Evolutionary conservation across 2,888 invertebrate genomes (phyloP).

Genomic region (Lepetodrilus schrolli): DNA sequence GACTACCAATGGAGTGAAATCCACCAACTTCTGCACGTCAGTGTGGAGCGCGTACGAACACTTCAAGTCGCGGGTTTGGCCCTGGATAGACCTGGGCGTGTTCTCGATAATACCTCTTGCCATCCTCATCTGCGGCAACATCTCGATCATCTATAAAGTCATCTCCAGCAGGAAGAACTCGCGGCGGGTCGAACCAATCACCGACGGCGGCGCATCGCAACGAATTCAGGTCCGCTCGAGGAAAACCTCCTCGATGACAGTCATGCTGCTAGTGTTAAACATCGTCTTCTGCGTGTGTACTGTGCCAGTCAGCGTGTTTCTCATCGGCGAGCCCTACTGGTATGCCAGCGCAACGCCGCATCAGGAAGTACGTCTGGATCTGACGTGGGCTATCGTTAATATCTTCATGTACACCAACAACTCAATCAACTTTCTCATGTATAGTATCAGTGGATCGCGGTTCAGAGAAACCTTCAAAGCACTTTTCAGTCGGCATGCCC

Average conservation of each 20-base stretch:
- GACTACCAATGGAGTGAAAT: not conserved
- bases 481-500: slow-evolving; percentile 40
- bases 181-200: not conserved
- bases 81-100: slow-evolving; percentile 64
- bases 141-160: slow-evolving; percentile 55
- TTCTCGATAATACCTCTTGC: slow-evolving; percentile 61
- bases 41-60: slow-evolving; percentile 37
- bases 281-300: slow-evolving; percentile 55
- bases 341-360: not conserved
- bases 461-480: slow-evolving; percentile 55
- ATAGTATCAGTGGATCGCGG: slow-evolving; percentile 61
- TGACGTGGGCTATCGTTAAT: slow-evolving; percentile 57
- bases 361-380: slow-evolving; percentile 32
- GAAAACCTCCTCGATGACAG: slow-evolving; percentile 57
- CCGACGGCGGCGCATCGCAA: not conserved
- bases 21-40: slow-evolving; percentile 35
- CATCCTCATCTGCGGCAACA: slow-evolving; percentile 59
- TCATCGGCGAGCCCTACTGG: slow-evolving; percentile 48
- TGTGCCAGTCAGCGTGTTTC: slow-evolving; percentile 52
- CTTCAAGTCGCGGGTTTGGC: slow-evolving; percentile 53
- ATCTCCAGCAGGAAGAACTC: slow-evolving; percentile 36
- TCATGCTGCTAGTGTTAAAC: slow-evolving; percentile 57
- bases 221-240: not conserved
- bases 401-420: slow-evolving; percentile 65
- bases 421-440: slow-evolving; percentile 60